These are phyloP conservation scores for Anneissia japonica DNA, from an alignment of 35 echinoderm and acorn worm genomes.

Conservation along the genomic window DNA sequence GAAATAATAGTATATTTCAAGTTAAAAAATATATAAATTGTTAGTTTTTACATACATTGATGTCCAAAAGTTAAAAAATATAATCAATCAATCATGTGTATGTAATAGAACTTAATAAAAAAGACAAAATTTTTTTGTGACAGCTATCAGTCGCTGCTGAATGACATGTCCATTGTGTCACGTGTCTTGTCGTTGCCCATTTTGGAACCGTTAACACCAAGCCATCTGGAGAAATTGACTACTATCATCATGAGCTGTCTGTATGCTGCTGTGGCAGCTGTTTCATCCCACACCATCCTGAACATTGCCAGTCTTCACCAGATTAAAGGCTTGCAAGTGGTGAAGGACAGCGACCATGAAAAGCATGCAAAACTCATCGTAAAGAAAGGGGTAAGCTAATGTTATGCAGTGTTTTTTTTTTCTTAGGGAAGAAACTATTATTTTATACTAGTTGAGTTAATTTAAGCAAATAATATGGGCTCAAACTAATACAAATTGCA, in stretches of 20 bases:
- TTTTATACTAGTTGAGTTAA: no score
- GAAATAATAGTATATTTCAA: no score
- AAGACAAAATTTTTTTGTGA: no score
- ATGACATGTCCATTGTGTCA: constrained; percentile 95
- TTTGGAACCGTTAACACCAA: constrained; percentile 85
- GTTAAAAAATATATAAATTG: no score
- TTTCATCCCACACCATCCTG: constrained; percentile 62
- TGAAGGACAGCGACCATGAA: constrained; percentile 89
- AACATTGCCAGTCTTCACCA: constrained; percentile 39
- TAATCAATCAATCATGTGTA: no score
- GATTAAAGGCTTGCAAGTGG: neutral
- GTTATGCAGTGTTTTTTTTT: no score
- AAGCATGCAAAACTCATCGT: constrained; percentile 68
- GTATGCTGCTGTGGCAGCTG: constrained; percentile 75
- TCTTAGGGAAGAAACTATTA: no score
- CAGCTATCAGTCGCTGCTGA: constrained; percentile 87
- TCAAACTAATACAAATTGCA: no score
- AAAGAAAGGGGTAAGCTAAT: constrained; percentile 69
- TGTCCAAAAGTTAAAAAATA: no score
- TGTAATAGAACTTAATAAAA: no score
- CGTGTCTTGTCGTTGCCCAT: constrained; percentile 80
- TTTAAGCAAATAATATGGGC: no score
- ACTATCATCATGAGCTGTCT: constrained; percentile 96
- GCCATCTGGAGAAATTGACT: constrained; percentile 73
- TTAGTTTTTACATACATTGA: no score